Evolutionary conservation across 2,888 invertebrate genomes (phyloP).

Genomic region (Habroteleia sp.): DNA sequence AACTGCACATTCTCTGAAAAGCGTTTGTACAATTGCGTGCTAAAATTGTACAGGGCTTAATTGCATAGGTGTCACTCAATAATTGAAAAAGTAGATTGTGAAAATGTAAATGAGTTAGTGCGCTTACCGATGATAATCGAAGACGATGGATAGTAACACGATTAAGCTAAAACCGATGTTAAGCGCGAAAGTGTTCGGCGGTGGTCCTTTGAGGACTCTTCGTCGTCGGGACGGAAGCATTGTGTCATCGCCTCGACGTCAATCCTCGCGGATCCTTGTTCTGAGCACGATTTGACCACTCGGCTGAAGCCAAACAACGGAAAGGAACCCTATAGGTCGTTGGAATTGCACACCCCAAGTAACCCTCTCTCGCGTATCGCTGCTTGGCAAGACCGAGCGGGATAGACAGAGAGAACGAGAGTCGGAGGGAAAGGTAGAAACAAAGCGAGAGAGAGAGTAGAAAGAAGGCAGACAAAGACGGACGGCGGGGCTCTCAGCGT

Average conservation of each 20-base stretch:
- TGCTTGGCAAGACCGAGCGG: constrained; percentile 3
- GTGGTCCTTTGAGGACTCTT: constrained; percentile 75
- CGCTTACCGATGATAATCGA: constrained; percentile 76
- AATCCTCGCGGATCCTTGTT: constrained; percentile 66
- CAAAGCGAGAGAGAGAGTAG: constrained; percentile 62
- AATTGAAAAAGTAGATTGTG: no score
- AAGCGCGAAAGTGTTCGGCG: constrained; percentile 68
- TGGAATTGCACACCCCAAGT: constrained; percentile 71
- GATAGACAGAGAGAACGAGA: no score
- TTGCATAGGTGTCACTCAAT: no score
- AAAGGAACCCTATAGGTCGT: constrained; percentile 68
- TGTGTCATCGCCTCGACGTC: constrained; percentile 79
- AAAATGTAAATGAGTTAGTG: no score
- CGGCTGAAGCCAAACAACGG: constrained; percentile 66
- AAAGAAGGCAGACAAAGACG: constrained; percentile 66
- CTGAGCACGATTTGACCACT: constrained; percentile 71
- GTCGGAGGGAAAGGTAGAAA: no score
- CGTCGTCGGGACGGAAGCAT: constrained; percentile 77
- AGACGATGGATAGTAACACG: constrained; percentile 69
- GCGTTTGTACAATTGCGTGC: no score
- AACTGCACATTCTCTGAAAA: no score
- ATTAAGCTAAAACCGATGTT: constrained; percentile 69
- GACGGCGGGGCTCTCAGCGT: constrained; percentile 29
- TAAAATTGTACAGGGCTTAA: no score
- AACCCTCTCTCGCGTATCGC: constrained; percentile 66